Conservation (phyloP, 2,888 invertebrate genomes). For the Myopa tessellatipennis region DNA sequence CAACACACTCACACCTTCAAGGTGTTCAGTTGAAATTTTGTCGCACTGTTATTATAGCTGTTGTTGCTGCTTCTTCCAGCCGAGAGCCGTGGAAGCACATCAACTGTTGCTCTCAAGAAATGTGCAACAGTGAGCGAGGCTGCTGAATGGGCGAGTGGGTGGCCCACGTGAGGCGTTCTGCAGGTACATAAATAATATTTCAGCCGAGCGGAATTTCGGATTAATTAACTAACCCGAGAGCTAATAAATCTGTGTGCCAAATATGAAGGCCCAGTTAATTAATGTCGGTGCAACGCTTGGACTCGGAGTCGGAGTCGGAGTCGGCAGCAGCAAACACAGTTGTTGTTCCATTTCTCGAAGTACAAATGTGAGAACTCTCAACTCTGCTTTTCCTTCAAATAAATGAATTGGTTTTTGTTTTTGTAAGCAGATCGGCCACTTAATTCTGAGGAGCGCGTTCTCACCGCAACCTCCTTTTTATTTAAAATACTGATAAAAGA, state of each 20-base stretch:
- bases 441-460: no score
- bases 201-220: conserved; percentile 15
- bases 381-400: neutral
- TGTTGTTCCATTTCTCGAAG: no score
- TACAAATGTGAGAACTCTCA: neutral
- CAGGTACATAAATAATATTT: conserved; percentile 36
- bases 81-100: neutral
- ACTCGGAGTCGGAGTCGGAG: neutral
- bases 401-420: neutral
- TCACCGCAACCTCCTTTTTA: no score
- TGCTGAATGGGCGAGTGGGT: neutral
- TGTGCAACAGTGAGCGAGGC: conserved; percentile 12
- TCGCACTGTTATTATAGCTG: neutral
- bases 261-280: conserved; percentile 4
- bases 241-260: conserved; percentile 27
- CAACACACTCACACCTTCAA: neutral
- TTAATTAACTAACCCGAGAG: conserved; percentile 30
- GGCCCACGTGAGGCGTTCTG: neutral
- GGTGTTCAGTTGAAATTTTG: neutral
- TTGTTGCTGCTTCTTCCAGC: neutral
- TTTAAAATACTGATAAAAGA: no score
- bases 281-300: neutral
- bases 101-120: conserved; percentile 9
- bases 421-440: neutral
- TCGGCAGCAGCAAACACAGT: no score